phyloP scores from a whole-genome alignment of 2,888 invertebrate species.

The Odontomyia ornata region DNA sequence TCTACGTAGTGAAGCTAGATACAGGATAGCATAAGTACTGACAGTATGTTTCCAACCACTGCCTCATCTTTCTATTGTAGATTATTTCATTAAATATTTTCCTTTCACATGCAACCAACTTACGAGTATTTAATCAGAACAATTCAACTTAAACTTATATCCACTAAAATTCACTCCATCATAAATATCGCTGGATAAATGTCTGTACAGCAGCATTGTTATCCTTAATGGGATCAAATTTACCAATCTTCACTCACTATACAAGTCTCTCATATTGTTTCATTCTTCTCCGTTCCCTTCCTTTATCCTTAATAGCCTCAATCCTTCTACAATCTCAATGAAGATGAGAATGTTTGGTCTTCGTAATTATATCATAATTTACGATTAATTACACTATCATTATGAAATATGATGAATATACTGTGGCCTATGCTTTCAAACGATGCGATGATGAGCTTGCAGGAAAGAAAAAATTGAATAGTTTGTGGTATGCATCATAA shows the following conservation, averaged over 20 bases:
- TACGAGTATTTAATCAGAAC: no score
- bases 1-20: no score
- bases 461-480: constrained; percentile 2
- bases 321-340: constrained; percentile 13
- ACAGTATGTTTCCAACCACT: no score
- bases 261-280: neutral
- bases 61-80: no score
- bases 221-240: constrained; percentile 36
- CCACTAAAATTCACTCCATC: neutral
- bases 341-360: neutral
- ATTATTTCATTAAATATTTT: no score
- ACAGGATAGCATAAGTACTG: no score
- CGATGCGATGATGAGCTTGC: constrained; percentile 23
- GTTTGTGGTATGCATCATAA: constrained; percentile 13
- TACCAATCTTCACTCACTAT: neutral
- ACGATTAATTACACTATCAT: constrained; percentile 39
- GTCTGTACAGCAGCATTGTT: neutral
- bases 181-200: constrained; percentile 19
- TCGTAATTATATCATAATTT: constrained; percentile 38
- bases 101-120: no score
- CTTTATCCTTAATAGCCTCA: neutral
- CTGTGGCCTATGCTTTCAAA: neutral
- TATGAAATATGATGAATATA: constrained; percentile 36
- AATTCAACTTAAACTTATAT: no score
- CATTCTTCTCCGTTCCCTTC: neutral